These are phyloP conservation scores for Hepsetus odoe DNA, from an alignment of 2,113 vertebrate genomes.

Conservation along the genomic window DNA sequence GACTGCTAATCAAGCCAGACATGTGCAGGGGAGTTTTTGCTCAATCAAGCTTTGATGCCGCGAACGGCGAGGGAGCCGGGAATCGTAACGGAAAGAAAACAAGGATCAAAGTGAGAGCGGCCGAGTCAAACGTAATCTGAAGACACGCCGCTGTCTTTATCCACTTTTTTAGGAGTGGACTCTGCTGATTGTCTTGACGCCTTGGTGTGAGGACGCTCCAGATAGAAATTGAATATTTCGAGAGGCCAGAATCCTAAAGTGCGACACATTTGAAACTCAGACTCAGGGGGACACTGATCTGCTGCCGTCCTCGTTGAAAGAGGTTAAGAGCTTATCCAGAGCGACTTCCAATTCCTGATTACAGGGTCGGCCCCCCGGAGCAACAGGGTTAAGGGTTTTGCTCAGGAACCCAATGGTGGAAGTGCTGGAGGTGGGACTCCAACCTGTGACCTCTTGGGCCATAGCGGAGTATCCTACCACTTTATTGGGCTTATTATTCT, in stretches of 20 bases:
- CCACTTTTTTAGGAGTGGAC: constrained; percentile 12
- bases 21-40: constrained; percentile 41
- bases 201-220: constrained; percentile 18
- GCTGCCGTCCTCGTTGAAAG: no score
- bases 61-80: constrained; percentile 27
- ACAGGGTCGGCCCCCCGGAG: no score
- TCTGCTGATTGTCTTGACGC: constrained; percentile 13
- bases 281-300: no score
- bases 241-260: background rate
- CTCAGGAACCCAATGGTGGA: no score
- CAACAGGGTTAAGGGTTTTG: no score
- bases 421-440: no score
- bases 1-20: constrained; percentile 62
- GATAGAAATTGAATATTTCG: constrained; percentile 1
- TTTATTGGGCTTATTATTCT: no score
- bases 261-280: no score
- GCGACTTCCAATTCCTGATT: no score
- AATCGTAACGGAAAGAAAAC: constrained; percentile 30
- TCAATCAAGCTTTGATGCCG: constrained; percentile 50
- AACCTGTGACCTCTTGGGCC: no score
- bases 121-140: constrained; percentile 42
- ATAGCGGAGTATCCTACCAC: no score
- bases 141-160: constrained; percentile 22
- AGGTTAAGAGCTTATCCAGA: no score
- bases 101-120: constrained; percentile 23